Conservation (phyloP, 1,140 invertebrate species). For the Trichoplusia ni region DNA sequence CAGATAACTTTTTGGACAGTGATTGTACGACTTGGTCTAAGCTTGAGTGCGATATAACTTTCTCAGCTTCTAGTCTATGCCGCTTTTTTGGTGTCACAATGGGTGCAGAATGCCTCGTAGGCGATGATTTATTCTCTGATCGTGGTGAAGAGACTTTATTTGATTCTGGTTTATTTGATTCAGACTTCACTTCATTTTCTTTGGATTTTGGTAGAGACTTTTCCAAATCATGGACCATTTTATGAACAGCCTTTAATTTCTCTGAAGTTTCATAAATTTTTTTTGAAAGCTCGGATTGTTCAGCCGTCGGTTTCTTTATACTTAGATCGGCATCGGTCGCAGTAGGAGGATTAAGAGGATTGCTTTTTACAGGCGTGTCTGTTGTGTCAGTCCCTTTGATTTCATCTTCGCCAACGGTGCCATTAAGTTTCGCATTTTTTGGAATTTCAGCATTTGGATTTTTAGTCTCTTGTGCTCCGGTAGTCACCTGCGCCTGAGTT, state of each 20-base stretch:
- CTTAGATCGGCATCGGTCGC: slow-evolving; percentile 66
- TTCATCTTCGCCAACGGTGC: slow-evolving; percentile 32
- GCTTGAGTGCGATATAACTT: slow-evolving; percentile 63
- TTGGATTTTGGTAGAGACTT: slow-evolving; percentile 77
- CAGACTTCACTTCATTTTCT: slow-evolving; percentile 63
- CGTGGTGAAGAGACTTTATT: slow-evolving; percentile 64
- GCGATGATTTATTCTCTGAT: slow-evolving; percentile 69
- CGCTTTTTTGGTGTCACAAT: slow-evolving; percentile 83
- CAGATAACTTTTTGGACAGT: slow-evolving; percentile 77
- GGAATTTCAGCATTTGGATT: slow-evolving; percentile 42
- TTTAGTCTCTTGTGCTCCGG: slow-evolving; percentile 52
- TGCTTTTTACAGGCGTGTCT: slow-evolving; percentile 38
- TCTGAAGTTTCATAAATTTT: slow-evolving; percentile 80
- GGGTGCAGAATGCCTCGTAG: slow-evolving; percentile 66
- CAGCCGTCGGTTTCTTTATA: slow-evolving; percentile 69
- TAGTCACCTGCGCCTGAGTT: slow-evolving; percentile 30
- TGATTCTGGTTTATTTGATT: slow-evolving; percentile 61
- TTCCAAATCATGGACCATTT: slow-evolving; percentile 79
- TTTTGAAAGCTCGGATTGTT: slow-evolving; percentile 78
- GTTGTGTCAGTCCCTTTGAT: slow-evolving; percentile 42
- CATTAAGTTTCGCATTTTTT: slow-evolving; percentile 41
- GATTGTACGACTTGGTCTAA: slow-evolving; percentile 78
- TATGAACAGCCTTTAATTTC: slow-evolving; percentile 79
- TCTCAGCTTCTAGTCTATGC: slow-evolving; percentile 79
- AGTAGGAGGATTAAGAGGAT: slow-evolving; percentile 46